Conservation (phyloP, 2,888 invertebrate genomes). For the Entomobrya multifasciata region DNA sequence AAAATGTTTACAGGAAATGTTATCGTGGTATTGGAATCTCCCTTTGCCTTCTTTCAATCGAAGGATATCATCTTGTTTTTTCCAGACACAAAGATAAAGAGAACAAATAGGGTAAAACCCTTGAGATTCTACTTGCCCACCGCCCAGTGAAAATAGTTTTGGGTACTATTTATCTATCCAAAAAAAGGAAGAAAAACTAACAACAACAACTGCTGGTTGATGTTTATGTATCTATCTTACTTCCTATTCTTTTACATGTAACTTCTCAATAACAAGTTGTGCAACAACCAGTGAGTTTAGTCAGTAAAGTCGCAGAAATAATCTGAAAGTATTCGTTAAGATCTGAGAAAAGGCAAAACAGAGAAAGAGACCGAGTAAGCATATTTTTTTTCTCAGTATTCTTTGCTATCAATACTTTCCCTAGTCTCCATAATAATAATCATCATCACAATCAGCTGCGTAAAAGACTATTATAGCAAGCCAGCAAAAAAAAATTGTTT, state of each 20-base stretch:
- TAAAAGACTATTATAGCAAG: background rate
- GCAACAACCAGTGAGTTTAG: background rate
- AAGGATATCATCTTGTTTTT: slow-evolving; percentile 20
- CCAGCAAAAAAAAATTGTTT: background rate
- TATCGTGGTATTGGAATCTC: too few species aligned
- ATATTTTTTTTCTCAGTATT: slow-evolving; percentile 31
- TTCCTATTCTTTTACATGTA: background rate
- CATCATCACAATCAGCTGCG: slow-evolving; percentile 1
- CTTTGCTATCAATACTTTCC: background rate
- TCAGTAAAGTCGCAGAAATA: background rate
- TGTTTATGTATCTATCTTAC: background rate
- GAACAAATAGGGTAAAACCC: slow-evolving; percentile 24
- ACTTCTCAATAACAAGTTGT: background rate
- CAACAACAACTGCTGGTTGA: background rate
- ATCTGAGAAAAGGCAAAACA: background rate
- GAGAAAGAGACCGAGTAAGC: slow-evolving; percentile 54
- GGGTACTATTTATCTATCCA: slow-evolving; percentile 37
- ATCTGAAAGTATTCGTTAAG: too few species aligned
- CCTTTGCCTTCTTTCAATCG: background rate
- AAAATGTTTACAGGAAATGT: too few species aligned
- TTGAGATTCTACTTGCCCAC: slow-evolving; percentile 16
- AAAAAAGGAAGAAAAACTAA: slow-evolving; percentile 16
- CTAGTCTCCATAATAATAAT: background rate
- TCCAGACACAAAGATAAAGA: slow-evolving; percentile 19
- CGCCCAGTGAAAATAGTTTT: too few species aligned